Base-by-base conservation (phyloP, 2,797 vertebrate genomes). In the Sphenopsis melanotis region DNA sequence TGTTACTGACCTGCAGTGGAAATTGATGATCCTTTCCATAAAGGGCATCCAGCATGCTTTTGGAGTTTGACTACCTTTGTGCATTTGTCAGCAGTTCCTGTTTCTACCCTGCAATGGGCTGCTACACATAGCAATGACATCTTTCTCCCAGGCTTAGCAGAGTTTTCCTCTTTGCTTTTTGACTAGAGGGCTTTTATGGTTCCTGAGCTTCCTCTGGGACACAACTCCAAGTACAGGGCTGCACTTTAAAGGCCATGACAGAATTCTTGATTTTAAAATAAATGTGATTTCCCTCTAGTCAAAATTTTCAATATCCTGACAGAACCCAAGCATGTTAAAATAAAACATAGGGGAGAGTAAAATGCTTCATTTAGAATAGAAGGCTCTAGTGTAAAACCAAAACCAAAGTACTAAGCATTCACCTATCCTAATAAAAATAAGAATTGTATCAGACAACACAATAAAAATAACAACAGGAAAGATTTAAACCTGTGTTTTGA, bases 291-390 rank as follows among this genome's bases (percentile, higher is more conserved):
- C 78, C 71, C 53, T 83, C 49, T 71, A 89, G 90, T 56, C 53
- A 87, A 79, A 85, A 49, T 85, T 96, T 70, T 80, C 75, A 85
- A 61, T 74, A 94, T 52, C 75, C 46, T 92, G 49, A 82, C 75
- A 80, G 37, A 89, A n/a, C 18, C 30, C 19, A 39, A 69, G 57
- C 53, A 78, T 37, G 39, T 68, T 69, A 85, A 89, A 92, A 77
- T 49, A 52, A 87, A 94, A 47, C 32, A 69, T 10, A 55, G 21
- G 14, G 21, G 56, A 86, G 10, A 79, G 41, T 20, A 57, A 85
- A 30, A n/a, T 75, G 47, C 24, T 89, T 78, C 90, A 74, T 41
- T 87, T 55, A 87, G 61, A n/a, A 41, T 64, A 64, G 22, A 11
- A 39, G 18, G 14, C 23, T 87, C 17, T 56, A 46, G 30, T 53